A percentile compares a stretch with the other conserved stretches of the same genome.
phyloP scores from a whole-genome alignment of 2,797 vertebrate genomes.

The Phrynocephalus guinanensis region DNA sequence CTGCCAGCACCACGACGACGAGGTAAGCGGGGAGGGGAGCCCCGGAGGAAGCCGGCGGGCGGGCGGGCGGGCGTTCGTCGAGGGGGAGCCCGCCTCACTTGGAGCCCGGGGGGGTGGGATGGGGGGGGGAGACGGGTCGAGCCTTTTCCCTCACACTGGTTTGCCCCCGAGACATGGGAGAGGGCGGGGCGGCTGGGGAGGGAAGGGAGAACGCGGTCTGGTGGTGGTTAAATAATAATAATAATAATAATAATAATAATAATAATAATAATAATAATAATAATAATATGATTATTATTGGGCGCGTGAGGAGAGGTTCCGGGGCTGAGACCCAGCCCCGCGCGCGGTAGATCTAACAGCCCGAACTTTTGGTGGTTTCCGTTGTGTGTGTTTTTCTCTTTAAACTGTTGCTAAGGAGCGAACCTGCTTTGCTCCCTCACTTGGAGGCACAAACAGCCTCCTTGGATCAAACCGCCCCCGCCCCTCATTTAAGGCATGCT shows the following conservation, averaged over 20 bases:
- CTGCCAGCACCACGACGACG: constrained; percentile 91
- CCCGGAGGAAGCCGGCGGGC: background rate
- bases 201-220: background rate
- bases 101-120: too few relatives aligned
- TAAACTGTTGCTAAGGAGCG: background rate
- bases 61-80: too few relatives aligned
- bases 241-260: too few relatives aligned
- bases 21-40: constrained; percentile 77
- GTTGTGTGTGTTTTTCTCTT: background rate
- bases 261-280: too few relatives aligned
- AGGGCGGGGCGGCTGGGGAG: background rate
- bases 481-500: background rate
- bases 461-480: background rate
- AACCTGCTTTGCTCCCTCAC: background rate
- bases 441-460: background rate
- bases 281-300: too few relatives aligned
- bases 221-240: too few relatives aligned
- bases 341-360: background rate
- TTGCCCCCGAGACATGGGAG: background rate
- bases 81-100: too few relatives aligned
- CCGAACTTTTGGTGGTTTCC: background rate
- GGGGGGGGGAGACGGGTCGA: too few relatives aligned
- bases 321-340: too few relatives aligned
- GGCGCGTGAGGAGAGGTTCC: too few relatives aligned
- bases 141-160: too few relatives aligned